Evolutionary conservation across 2,888 invertebrate genomes (phyloP), one percentile per base, ranked within the genome.

Genomic region (Piscicola geometra): DNA sequence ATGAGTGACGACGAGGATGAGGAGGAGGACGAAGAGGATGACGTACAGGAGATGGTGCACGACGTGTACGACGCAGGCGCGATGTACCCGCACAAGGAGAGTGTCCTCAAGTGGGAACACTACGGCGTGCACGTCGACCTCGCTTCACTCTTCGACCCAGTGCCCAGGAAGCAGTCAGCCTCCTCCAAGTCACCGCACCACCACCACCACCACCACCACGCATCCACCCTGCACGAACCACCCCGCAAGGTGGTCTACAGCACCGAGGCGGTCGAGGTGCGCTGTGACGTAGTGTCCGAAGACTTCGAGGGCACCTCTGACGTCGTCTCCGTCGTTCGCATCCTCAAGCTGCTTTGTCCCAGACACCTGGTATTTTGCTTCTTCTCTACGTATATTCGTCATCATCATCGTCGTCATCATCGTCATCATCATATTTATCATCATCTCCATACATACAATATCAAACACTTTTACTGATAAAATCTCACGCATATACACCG

Each of bases 81-180:
- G 0, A 97, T 98, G 93, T 99, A 93, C 86, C 98, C 97, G 0
- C 92, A 91, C 83, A 90, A 91, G 68, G 97, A 98, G 84, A 95
- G 96, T 78, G 91, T 94, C 83, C 89, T 94, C 36, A 90, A 93
- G 84, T 90, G 90, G 82, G 98, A 98, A 82, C 98, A 98, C 84
- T 99, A 98, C 83, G 98, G 99, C 0, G 98, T 56, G 3, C 5
- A 5, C 21, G 60, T 56, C n/a, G 60, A 56, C 60, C 60, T 56
- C 60, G n/a, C 21, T n/a, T 25, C n/a, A 9, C 60, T 56, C n/a
- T 56, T 56, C n/a, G 60, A 56, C n/a, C n/a, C 60, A 3, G 60
- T n/a, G 3, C 60, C 60, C 21, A 9, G 60, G 15, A 56, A 56
- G n/a, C 60, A 21, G 3, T 9, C 60, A 5, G 15, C 60, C n/a